Evolutionary conservation across 2,113 vertebrate genomes (phyloP).

Genomic region (Lophochroa leadbeateri): DNA sequence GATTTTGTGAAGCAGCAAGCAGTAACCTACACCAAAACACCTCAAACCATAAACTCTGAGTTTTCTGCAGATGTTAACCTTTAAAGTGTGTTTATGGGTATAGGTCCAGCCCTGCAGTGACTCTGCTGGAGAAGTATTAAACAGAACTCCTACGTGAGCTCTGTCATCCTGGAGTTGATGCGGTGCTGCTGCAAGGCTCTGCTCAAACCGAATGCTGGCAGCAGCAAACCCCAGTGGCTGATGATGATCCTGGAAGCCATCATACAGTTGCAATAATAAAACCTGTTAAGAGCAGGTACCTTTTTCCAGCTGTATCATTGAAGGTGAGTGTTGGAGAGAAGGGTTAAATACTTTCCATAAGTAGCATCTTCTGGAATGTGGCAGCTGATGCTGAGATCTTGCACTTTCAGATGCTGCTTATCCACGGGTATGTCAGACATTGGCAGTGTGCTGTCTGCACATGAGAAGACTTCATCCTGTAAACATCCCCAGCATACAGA

Average conservation of each 20-base stretch:
- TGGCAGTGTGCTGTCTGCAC: neutral
- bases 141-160: neutral
- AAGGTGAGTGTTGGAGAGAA: neutral
- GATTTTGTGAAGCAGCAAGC: neutral
- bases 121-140: neutral
- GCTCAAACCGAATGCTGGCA: rapidly evolving
- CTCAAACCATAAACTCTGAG: neutral
- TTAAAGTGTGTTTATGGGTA: neutral
- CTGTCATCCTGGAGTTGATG: neutral
- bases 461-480: neutral
- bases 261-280: neutral
- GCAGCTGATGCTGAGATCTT: neutral
- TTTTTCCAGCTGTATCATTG: neutral
- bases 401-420: neutral
- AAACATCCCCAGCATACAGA: neutral
- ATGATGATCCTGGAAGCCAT: neutral
- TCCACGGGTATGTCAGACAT: rapidly evolving
- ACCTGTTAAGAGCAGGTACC: neutral
- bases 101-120: neutral
- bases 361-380: neutral
- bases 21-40: neutral
- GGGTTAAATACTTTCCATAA: neutral
- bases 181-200: neutral
- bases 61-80: neutral
- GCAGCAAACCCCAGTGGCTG: rapidly evolving